Evolutionary conservation across 2,113 vertebrate genomes (phyloP), one percentile per base, ranked within the genome.

Genomic region (Daphoenositta chrysoptera): DNA sequence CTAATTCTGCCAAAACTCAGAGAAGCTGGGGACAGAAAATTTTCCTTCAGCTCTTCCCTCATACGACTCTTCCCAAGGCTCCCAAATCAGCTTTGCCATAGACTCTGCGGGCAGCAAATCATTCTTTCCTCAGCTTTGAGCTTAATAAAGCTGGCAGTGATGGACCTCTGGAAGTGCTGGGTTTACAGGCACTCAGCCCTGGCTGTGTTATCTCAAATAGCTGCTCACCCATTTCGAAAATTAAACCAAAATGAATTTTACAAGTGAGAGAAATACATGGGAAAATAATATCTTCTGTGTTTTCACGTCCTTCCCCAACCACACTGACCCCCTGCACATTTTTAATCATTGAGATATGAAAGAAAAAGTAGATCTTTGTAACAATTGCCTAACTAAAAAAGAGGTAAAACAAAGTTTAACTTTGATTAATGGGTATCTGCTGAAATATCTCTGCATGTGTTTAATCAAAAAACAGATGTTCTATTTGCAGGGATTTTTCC

Each of bases 391-490:
- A 56, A 45, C 20, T 53, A 18, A 39, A 90, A 66, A n/a, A 76
- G 33, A 51, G 31, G 39, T 68, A 77, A 90, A 90, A 20, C 54
- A 58, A 94, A 90, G 66, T 57, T 87, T 75, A 90, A 39, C 11
- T 77, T 66, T 92, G 85, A 93, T 95, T 94, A 96, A 93, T 69
- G 40, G 20, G 20, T 45, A 40, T 51, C 35, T 94, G 70, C 69
- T 89, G 65, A 61, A 91, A 76, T 50, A 35, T 48, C 87, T 89
- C 84, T 72, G 73, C 63, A 6, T 79, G 89, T 61, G 70, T 89
- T 89, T 89, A 96, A 89, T 89, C 87, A 89, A 95, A 96, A 96
- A 93, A 65, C 93, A 97, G 89, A 61, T 89, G 87, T 65, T 95
- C 81, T 50, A 18, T 80, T 92, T 56, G 80, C 70, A 87, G 69